Evolutionary conservation across 2,888 invertebrate species (phyloP).

Genomic region (Cremastobaeus sp.): DNA sequence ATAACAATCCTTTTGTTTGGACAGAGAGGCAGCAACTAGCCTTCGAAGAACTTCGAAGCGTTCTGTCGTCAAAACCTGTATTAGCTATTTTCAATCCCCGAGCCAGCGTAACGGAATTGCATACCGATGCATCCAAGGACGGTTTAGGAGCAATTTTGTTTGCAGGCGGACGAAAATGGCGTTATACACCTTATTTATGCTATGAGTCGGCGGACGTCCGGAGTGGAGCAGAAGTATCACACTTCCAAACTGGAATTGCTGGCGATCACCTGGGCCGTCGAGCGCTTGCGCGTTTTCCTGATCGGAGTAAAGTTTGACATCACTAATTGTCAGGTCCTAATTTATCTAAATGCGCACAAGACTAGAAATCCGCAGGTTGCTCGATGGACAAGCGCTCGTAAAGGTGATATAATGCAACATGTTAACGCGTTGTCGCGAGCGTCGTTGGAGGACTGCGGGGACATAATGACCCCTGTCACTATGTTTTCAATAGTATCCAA

Average conservation of each 20-base stretch:
- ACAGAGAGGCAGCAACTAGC: not conserved
- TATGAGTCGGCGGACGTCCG: too few species aligned
- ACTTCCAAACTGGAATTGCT: constrained; percentile 10
- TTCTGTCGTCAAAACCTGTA: not conserved
- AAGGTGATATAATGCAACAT: constrained; percentile 52
- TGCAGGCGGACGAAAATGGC: not conserved
- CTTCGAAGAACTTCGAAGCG: not conserved
- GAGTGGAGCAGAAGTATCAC: constrained; percentile 6
- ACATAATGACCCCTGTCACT: not conserved
- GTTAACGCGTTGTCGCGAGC: constrained; percentile 57
- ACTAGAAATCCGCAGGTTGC: constrained; percentile 61
- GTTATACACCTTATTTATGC: not conserved
- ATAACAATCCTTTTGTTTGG: not conserved
- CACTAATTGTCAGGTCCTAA: constrained; percentile 48
- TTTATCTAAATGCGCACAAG: constrained; percentile 62
- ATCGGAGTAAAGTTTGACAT: constrained; percentile 3
- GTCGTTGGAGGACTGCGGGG: constrained; percentile 11
- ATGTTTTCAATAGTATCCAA: constrained; percentile 4
- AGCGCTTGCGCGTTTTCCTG: constrained; percentile 43
- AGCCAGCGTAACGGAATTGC: not conserved
- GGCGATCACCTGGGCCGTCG: constrained; percentile 29
- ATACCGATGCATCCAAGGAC: not conserved
- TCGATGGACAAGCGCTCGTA: constrained; percentile 42
- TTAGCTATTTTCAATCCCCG: not conserved
- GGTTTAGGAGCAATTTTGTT: not conserved